Evolutionary conservation across 2,888 invertebrate genomes (phyloP).

Genomic region (Melinopterus prodromus): DNA sequence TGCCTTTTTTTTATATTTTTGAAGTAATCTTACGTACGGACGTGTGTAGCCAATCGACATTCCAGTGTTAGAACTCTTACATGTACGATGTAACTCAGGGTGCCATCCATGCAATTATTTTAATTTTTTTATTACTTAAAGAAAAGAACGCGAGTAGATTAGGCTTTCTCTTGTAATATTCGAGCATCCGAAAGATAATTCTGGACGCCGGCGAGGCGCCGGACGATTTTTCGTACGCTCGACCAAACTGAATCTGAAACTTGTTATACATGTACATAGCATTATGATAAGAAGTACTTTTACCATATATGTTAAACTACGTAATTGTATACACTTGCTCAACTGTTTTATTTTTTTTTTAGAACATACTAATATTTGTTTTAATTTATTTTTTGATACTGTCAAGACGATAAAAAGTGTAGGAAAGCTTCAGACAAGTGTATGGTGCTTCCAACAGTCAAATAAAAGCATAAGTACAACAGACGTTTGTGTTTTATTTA

Average conservation of each 20-base stretch:
- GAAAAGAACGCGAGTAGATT: slow-evolving; percentile 18
- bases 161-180: slow-evolving; percentile 28
- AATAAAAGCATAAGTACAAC: slow-evolving; percentile 42
- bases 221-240: slow-evolving; percentile 32
- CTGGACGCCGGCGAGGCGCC: not conserved
- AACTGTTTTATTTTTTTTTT: slow-evolving; percentile 48
- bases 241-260: slow-evolving; percentile 31
- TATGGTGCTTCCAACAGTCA: slow-evolving; percentile 57
- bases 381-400: slow-evolving; percentile 47
- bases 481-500: slow-evolving; percentile 19
- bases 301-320: slow-evolving; percentile 32
- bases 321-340: slow-evolving; percentile 60
- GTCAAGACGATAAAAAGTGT: slow-evolving; percentile 46
- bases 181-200: slow-evolving; percentile 35
- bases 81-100: slow-evolving; percentile 57
- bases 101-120: slow-evolving; percentile 59
- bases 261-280: slow-evolving; percentile 37
- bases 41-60: slow-evolving; percentile 38
- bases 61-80: slow-evolving; percentile 52
- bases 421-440: slow-evolving; percentile 56
- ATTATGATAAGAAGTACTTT: slow-evolving; percentile 33
- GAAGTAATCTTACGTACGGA: slow-evolving; percentile 18
- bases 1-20: slow-evolving; percentile 20
- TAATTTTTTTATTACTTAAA: slow-evolving; percentile 37
- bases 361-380: slow-evolving; percentile 42